Percentiles rank a stretch among this genome's conserved stretches.
Evolutionary conservation across 2,797 vertebrate species (phyloP).

Genomic region (Anguilla anguilla): DNA sequence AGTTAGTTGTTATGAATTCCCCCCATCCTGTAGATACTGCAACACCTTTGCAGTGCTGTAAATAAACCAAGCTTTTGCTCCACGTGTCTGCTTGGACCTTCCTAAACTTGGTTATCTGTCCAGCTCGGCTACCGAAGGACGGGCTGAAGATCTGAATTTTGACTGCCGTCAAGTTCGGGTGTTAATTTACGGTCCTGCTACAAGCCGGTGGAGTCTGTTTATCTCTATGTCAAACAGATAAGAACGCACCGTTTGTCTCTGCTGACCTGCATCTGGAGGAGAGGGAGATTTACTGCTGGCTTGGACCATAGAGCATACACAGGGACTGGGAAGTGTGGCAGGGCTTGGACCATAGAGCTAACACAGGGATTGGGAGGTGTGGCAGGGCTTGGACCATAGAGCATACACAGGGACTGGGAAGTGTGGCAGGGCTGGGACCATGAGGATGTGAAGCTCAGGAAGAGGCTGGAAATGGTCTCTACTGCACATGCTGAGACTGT

Average conservation of each 20-base stretch:
- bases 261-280: not conserved
- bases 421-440: not conserved
- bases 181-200: not conserved
- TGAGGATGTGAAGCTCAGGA: not conserved
- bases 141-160: not conserved
- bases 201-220: not conserved
- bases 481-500: not conserved
- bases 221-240: constrained; percentile 3
- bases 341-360: no score
- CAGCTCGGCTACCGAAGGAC: not conserved
- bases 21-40: not conserved
- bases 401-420: not conserved
- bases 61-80: not conserved
- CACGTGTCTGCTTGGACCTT: not conserved
- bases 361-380: no score
- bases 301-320: not conserved
- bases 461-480: not conserved
- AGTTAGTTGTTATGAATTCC: not conserved
- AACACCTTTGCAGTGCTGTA: not conserved
- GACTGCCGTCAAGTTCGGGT: not conserved
- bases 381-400: not conserved
- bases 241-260: not conserved
- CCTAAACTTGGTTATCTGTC: not conserved
- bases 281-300: not conserved
- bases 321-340: not conserved